phyloP scores from a whole-genome alignment of 2,888 invertebrate species.

The Cerastoderma edule region DNA sequence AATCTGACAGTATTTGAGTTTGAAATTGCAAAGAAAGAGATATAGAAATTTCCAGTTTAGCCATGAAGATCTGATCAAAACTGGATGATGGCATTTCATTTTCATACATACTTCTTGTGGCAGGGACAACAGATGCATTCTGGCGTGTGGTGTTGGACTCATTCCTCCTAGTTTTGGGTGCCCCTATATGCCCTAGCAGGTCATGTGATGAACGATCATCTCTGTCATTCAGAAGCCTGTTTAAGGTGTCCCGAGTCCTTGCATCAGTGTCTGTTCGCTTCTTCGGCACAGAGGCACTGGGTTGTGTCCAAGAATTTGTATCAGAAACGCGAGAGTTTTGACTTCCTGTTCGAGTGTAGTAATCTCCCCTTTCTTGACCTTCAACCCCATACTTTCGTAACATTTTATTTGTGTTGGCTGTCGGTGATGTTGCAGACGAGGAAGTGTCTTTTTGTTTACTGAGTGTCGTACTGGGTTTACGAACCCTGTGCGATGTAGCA shows the following conservation, averaged over 20 bases:
- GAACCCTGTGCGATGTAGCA: constrained; percentile 39
- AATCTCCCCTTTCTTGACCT: constrained; percentile 43
- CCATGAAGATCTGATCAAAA: too few relatives aligned
- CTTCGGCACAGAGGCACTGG: not conserved
- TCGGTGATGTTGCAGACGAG: constrained; percentile 19
- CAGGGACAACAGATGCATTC: constrained; percentile 8
- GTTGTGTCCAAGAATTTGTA: constrained; percentile 33
- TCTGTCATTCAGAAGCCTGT: constrained; percentile 50
- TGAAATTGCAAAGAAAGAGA: too few relatives aligned
- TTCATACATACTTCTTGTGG: constrained; percentile 16
- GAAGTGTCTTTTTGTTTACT: constrained; percentile 17
- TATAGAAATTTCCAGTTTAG: too few relatives aligned
- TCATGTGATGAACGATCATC: constrained; percentile 42
- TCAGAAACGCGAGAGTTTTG: not conserved
- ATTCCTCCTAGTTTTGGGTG: constrained; percentile 20
- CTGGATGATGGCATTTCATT: too few relatives aligned
- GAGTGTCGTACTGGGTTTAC: constrained; percentile 43
- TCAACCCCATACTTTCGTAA: constrained; percentile 52
- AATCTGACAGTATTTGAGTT: too few relatives aligned
- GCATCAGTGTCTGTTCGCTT: constrained; percentile 34
- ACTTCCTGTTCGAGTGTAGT: constrained; percentile 27
- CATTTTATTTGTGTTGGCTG: constrained; percentile 31
- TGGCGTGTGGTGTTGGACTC: constrained; percentile 5
- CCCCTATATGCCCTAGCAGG: constrained; percentile 51
- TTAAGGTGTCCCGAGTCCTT: constrained; percentile 53